These are phyloP conservation scores for Cochlearius cochlearius DNA, from an alignment of 2,113 vertebrate genomes.

Conservation along the genomic window DNA sequence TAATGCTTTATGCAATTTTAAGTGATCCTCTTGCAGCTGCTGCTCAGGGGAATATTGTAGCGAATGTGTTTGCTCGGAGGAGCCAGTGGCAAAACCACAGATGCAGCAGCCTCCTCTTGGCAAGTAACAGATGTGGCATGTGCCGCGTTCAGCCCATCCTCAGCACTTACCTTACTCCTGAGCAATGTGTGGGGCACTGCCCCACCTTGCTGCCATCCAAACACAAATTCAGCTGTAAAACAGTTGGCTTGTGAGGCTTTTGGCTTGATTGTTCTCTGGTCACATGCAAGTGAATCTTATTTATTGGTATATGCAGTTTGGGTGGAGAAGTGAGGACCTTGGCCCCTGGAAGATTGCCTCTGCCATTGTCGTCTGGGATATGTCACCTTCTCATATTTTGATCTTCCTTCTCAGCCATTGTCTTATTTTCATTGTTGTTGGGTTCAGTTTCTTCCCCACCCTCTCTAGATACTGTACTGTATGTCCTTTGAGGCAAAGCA, in stretches of 20 bases:
- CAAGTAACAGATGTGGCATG: not conserved
- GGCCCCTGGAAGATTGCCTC: not conserved
- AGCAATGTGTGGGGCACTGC: not conserved
- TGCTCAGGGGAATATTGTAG: not conserved
- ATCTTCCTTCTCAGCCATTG: not conserved
- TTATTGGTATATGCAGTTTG: not conserved
- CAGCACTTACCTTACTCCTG: not conserved
- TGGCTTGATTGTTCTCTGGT: not conserved
- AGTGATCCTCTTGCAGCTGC: conserved; percentile 39
- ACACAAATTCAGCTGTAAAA: not conserved
- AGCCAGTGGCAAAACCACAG: conserved; percentile 4
- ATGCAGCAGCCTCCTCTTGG: not conserved
- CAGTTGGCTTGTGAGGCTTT: not conserved
- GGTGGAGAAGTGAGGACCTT: not conserved
- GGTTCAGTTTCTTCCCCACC: not conserved
- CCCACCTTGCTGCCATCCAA: not conserved
- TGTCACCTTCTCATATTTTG: not conserved
- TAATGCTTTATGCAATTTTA: conserved; percentile 60
- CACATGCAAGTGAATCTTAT: not conserved
- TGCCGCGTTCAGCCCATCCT: not conserved
- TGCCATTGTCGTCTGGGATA: not conserved
- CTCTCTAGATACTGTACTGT: not conserved
- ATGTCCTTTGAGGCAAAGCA: not conserved
- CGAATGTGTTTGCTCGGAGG: not conserved
- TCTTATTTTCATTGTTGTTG: not conserved